phyloP scores from a whole-genome alignment of 2,113 vertebrate genomes.

The Pygoscelis antarcticus region DNA sequence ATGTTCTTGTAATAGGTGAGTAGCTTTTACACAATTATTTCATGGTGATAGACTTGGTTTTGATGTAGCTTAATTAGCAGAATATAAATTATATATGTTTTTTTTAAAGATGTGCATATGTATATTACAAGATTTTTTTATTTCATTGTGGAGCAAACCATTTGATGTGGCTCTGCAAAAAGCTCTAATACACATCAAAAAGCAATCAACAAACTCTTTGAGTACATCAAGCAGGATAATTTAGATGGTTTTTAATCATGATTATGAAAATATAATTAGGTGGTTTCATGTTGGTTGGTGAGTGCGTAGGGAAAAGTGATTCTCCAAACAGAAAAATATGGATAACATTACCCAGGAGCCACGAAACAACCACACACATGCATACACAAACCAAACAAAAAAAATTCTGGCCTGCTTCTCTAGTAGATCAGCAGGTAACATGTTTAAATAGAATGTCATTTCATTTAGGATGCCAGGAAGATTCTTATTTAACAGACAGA shows the following conservation, averaged over 20 bases:
- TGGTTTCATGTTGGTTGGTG: conserved; percentile 74
- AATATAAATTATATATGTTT: conserved; percentile 73
- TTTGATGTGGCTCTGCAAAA: conserved; percentile 72
- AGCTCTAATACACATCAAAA: conserved; percentile 77
- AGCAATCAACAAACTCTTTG: conserved; percentile 80
- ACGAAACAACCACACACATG: conserved; percentile 11
- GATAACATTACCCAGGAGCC: conserved; percentile 64
- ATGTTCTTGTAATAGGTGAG: conserved; percentile 72
- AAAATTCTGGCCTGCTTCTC: conserved; percentile 29
- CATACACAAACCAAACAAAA: neutral
- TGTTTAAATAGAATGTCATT: conserved; percentile 58
- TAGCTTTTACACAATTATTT: conserved; percentile 70
- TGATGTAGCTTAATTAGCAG: conserved; percentile 75
- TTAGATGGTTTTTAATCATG: conserved; percentile 78
- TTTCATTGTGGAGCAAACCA: conserved; percentile 72
- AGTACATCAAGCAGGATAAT: conserved; percentile 77
- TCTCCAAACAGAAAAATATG: conserved; percentile 73
- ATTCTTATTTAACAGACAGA: conserved; percentile 69
- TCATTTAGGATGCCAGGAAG: conserved; percentile 56
- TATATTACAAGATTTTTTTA: conserved; percentile 59
- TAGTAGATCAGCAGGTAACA: conserved; percentile 49
- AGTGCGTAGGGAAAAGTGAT: conserved; percentile 71
- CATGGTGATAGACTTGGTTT: conserved; percentile 56
- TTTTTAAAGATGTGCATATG: conserved; percentile 62
- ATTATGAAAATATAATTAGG: conserved; percentile 82